Evolutionary conservation across 2,888 invertebrate species (phyloP).

Genomic region (Clepsis dumicolana): DNA sequence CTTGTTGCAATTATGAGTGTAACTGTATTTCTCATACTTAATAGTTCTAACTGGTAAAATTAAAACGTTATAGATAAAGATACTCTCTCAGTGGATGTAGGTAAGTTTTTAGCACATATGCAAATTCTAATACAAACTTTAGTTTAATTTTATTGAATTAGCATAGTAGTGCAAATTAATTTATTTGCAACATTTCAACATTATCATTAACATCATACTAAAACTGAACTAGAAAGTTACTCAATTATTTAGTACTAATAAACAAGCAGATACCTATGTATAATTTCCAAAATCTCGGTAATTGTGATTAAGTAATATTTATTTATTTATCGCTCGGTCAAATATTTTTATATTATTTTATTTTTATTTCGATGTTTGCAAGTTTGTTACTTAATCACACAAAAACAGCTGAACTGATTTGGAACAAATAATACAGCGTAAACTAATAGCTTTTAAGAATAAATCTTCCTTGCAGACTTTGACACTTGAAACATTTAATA

Average conservation of each 20-base stretch:
- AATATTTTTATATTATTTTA: too few relatives aligned
- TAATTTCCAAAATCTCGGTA: too few relatives aligned
- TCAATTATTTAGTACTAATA: background rate
- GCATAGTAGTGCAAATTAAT: background rate
- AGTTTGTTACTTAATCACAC: too few relatives aligned
- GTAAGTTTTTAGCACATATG: background rate
- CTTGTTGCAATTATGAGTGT: slow-evolving; percentile 1
- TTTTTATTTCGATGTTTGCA: too few relatives aligned
- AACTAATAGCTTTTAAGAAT: too few relatives aligned
- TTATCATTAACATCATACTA: background rate
- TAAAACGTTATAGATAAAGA: background rate
- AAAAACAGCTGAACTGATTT: too few relatives aligned
- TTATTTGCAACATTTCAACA: background rate
- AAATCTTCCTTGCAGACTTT: too few relatives aligned
- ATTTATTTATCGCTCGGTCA: too few relatives aligned
- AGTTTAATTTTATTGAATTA: background rate
- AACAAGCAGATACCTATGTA: too few relatives aligned
- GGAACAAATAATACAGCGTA: too few relatives aligned
- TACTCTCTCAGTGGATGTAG: background rate
- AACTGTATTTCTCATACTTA: background rate
- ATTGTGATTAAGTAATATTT: too few relatives aligned
- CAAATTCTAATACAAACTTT: slow-evolving; percentile 1
- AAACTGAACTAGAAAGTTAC: background rate
- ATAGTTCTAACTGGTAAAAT: background rate
- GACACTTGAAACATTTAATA: too few relatives aligned